Base-by-base conservation (phyloP, 2,797 vertebrate genomes). In the Orientallactaga sibirica region DNA sequence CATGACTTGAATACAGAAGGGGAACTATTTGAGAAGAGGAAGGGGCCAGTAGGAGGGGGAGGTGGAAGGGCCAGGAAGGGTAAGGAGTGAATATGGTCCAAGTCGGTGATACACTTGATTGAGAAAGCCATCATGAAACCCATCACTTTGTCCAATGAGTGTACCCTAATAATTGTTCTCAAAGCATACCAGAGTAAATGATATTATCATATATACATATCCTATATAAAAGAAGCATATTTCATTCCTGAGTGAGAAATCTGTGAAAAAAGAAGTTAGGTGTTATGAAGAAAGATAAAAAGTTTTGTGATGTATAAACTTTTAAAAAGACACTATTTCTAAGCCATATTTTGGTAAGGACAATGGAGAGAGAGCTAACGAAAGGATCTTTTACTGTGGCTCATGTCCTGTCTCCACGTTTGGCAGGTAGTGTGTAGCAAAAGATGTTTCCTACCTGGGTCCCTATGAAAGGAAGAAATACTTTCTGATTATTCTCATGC, bases 181-280 rank as follows among this genome's bases (percentile, higher is more conserved):
- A 73, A 43, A 84, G 12, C 19, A 48, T 6, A 25, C 3, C 12
- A n/a, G 55, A 75, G 61, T 29, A 55, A 7, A 58, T 76, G 43
- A 66, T 0, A 7, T 11, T 3, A 81, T 41, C 1, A 27, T n/a
- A 48, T 7, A 67, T 78, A 73, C 5, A 68, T 68, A 68, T 48
- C 43, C 43, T 48, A 48, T 48, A 48, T 48, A 8, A 48, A 48
- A 48, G 43, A 48, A 48, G 5, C 41, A 37, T 15, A 81, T 74
- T 79, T 70, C 52, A 24, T 74, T 91, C 33, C 64, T 92, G 15
- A 91, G 14, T 76, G 80, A 91, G 70, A 86, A 91, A 43, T 91
- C 18, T 84, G 37, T 74, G 29, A 18, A 48, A 25, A 90, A 92
- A 87, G 10, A 22, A n/a, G 74, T 29, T n/a, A 80, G 37, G 48